A percentile compares a stretch with the other conserved stretches of the same genome.
phyloP scores from a whole-genome alignment of 2,888 invertebrate genomes.

The Idaea straminata region DNA sequence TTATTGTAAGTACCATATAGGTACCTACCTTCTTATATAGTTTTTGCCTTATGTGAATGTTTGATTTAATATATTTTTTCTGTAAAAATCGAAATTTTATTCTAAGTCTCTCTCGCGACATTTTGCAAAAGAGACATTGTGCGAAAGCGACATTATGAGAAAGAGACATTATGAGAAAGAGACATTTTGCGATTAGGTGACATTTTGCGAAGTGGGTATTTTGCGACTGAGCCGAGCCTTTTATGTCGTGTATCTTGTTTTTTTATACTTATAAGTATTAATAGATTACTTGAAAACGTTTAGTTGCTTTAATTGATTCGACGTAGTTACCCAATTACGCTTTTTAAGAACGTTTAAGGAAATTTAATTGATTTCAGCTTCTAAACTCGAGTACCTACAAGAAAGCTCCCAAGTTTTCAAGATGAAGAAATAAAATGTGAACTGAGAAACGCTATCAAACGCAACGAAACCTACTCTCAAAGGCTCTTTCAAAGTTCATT shows the following conservation, averaged over 20 bases:
- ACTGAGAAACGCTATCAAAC: slow-evolving; percentile 6
- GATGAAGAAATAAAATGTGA: slow-evolving; percentile 1
- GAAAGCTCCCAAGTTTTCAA: not conserved
- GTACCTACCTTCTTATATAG: too few species aligned
- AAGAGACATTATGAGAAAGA: slow-evolving; percentile 14
- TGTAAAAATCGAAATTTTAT: too few species aligned
- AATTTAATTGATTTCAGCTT: not conserved
- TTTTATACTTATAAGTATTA: not conserved
- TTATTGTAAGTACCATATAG: too few species aligned
- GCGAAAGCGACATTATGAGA: not conserved
- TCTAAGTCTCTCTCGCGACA: too few species aligned
- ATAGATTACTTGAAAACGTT: not conserved
- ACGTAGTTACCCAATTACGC: not conserved
- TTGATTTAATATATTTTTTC: too few species aligned
- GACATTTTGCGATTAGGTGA: slow-evolving; percentile 3
- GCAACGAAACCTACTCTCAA: slow-evolving; percentile 14
- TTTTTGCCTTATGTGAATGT: too few species aligned
- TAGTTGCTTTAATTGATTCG: not conserved
- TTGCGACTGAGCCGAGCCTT: too few species aligned
- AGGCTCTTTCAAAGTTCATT: slow-evolving; percentile 13
- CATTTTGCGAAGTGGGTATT: too few species aligned
- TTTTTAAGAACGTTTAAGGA: not conserved
- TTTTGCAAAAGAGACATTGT: too few species aligned
- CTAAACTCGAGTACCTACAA: not conserved
- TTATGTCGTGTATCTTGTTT: too few species aligned